Conservation (phyloP, 2,888 invertebrate genomes). For the Scaptomyza flava region DNA sequence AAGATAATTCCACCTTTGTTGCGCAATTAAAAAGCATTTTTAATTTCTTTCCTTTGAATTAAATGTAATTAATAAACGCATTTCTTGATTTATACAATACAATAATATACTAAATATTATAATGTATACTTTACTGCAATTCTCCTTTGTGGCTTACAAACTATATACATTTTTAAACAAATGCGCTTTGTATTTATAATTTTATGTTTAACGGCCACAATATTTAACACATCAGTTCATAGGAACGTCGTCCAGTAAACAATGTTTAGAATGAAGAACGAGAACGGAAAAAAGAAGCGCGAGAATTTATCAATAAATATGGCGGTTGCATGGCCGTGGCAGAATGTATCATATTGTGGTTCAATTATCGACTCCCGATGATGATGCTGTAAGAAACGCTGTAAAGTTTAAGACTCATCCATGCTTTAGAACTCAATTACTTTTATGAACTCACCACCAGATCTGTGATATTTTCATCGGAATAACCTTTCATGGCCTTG, state of each 20-base stretch:
- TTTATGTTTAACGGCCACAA: conserved; percentile 11
- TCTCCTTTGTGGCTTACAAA: conserved; percentile 66
- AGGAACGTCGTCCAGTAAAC: conserved; percentile 95
- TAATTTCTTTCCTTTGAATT: conserved; percentile 71
- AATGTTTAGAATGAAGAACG: conserved; percentile 94
- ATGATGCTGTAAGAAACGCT: conserved; percentile 78
- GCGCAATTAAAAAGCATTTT: conserved; percentile 78
- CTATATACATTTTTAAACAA: conserved; percentile 81
- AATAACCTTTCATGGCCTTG: conserved; percentile 95
- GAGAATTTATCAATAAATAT: conserved; percentile 94
- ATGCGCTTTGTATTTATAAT: conserved; percentile 69
- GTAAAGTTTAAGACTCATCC: conserved; percentile 23
- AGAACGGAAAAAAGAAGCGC: conserved; percentile 94
- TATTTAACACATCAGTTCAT: conserved; percentile 64
- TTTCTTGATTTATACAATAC: conserved; percentile 71
- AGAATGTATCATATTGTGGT: conserved; percentile 93
- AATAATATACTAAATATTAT: conserved; percentile 43
- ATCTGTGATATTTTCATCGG: conserved; percentile 91
- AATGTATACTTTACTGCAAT: conserved; percentile 58
- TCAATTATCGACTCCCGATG: conserved; percentile 88
- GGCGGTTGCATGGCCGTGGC: conserved; percentile 91
- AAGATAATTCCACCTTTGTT: conserved; percentile 80
- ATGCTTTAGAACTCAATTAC: not conserved
- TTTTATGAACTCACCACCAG: conserved; percentile 88
- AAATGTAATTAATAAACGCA: conserved; percentile 70